Percentiles rank a stretch among this genome's conserved stretches.
phyloP scores from a whole-genome alignment of 2,797 vertebrate genomes.

The Psittacula echo region DNA sequence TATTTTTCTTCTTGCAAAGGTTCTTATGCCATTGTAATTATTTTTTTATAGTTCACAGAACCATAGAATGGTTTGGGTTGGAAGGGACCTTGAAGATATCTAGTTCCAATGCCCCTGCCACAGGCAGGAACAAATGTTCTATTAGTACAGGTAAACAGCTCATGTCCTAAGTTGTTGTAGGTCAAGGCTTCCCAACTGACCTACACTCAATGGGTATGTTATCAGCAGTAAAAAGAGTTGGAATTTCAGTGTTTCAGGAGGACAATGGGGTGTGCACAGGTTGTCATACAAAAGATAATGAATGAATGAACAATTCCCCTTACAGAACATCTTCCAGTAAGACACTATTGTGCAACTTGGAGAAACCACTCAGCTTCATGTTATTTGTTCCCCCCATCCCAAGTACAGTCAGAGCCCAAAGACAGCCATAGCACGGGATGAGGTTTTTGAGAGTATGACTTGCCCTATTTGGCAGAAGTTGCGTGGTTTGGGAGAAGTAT shows the following conservation, averaged over 20 bases:
- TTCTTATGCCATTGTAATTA: background rate
- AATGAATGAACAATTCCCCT: background rate
- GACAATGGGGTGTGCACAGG: background rate
- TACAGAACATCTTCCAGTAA: background rate
- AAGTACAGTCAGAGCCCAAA: background rate
- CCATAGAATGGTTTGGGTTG: background rate
- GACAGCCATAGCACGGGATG: background rate
- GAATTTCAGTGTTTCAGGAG: background rate
- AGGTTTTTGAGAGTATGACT: background rate
- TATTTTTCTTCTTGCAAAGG: background rate
- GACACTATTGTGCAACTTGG: background rate
- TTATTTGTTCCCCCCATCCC: background rate
- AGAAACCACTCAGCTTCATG: rapidly evolving
- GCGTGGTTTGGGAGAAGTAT: background rate
- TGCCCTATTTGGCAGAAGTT: background rate
- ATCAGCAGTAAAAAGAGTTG: background rate
- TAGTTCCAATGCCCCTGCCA: background rate
- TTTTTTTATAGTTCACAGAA: background rate
- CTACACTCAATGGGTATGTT: background rate
- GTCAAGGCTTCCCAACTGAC: background rate
- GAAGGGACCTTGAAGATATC: background rate
- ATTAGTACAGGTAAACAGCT: background rate
- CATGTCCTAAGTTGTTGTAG: background rate
- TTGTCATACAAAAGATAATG: background rate
- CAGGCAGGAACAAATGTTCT: background rate